Conservation (phyloP, 2,113 vertebrate genomes). For the Chionomys nivalis region DNA sequence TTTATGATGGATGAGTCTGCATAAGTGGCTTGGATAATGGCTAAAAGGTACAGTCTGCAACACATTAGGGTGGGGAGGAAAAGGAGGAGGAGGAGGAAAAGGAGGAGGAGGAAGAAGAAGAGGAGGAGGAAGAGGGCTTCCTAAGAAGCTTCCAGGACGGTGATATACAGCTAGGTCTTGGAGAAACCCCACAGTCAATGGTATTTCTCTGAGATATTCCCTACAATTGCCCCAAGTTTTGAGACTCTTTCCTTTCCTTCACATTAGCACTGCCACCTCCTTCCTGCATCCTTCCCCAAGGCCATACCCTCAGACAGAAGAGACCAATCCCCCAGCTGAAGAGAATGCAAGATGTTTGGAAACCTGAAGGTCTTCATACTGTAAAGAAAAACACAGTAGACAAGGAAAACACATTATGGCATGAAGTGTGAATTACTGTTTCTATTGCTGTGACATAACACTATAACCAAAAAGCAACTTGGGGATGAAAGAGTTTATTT, state of each 20-base stretch:
- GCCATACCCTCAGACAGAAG: neutral
- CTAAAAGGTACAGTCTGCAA: neutral
- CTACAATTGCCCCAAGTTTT: neutral
- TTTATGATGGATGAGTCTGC: conserved; percentile 61
- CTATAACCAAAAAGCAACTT: neutral
- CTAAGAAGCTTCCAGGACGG: neutral
- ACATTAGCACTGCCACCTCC: neutral
- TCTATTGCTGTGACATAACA: neutral
- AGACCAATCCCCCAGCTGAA: conserved; percentile 18
- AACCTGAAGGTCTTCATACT: neutral
- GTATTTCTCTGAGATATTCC: neutral
- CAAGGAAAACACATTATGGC: conserved; percentile 8
- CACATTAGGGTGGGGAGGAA: neutral
- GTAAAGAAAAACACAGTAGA: conserved; percentile 39
- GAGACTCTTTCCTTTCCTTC: neutral
- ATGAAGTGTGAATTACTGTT: neutral
- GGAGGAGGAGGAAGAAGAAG: neutral
- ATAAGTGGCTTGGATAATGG: conserved; percentile 50
- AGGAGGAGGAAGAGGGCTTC: neutral
- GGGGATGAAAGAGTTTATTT: neutral
- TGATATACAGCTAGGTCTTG: neutral
- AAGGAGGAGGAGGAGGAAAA: no score
- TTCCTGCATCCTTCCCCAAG: neutral
- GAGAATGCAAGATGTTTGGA: neutral
- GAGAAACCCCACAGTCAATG: neutral